Conservation (phyloP, 2,888 invertebrate species). For the Stenchaetothrips biformis region DNA sequence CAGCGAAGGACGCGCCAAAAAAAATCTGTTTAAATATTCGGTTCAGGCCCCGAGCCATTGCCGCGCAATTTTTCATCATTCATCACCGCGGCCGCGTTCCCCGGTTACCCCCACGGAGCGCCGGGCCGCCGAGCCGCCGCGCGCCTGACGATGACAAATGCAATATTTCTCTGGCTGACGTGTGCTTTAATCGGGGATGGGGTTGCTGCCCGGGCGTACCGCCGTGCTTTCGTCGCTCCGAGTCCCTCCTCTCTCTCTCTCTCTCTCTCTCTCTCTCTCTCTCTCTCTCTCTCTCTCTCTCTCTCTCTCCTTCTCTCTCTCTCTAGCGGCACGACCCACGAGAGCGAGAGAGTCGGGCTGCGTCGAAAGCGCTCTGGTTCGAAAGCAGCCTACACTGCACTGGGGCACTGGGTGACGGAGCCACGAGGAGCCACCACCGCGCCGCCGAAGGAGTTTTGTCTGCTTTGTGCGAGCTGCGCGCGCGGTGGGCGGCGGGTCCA, state of each 20-base stretch:
- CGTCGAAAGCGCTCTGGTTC: no score
- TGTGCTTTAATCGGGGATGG: background rate
- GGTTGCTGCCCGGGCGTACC: no score
- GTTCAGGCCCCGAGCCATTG: background rate
- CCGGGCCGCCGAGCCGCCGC: background rate
- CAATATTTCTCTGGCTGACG: constrained; percentile 1
- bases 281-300: background rate
- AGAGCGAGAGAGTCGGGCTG: no score
- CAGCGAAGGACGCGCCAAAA: background rate
- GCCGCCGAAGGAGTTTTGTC: no score
- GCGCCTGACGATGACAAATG: constrained; percentile 16
- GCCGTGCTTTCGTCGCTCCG: background rate
- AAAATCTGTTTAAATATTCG: background rate
- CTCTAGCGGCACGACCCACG: background rate
- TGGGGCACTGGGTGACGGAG: no score
- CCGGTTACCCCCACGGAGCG: background rate
- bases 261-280: background rate
- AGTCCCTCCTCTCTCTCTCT: background rate
- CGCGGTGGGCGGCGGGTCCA: no score
- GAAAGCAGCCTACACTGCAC: no score
- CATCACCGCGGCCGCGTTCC: background rate
- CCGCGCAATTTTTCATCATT: background rate
- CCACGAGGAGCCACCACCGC: no score
- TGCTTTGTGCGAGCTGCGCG: no score
- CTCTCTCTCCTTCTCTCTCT: no score